Percentiles rank a stretch among this genome's conserved stretches.
Evolutionary conservation across 1,140 invertebrate genomes (phyloP).

Genomic region (Trypoxylus dichotomus): DNA sequence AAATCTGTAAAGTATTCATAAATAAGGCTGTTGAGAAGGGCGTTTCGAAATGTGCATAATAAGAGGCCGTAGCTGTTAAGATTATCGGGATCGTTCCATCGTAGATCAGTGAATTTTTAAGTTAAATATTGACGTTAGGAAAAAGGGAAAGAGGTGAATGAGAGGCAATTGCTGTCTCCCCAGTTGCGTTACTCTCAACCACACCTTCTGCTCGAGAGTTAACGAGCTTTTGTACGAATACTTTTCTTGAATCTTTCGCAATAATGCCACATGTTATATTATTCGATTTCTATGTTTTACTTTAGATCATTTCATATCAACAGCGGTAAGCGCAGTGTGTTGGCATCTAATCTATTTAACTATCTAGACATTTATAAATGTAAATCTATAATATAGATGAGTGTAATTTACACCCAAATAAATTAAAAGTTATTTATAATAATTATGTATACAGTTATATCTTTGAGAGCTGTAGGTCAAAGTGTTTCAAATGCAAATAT

Average conservation of each 20-base stretch:
- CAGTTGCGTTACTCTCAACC: background rate
- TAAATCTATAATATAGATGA: too few species aligned
- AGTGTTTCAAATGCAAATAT: too few species aligned
- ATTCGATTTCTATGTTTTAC: background rate
- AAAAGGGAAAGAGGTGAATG: background rate
- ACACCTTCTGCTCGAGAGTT: background rate
- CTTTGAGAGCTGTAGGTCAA: too few species aligned
- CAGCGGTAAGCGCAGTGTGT: too few species aligned
- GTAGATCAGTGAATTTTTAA: background rate
- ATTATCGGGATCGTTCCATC: background rate
- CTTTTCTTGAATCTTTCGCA: background rate
- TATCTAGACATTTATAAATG: too few species aligned
- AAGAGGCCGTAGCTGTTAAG: background rate
- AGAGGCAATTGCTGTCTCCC: background rate
- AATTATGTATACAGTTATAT: too few species aligned
- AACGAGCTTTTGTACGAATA: background rate
- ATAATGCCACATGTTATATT: background rate
- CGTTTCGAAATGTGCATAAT: background rate
- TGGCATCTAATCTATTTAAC: too few species aligned
- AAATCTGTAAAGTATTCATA: background rate
- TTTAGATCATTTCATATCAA: too few species aligned
- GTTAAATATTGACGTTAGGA: background rate
- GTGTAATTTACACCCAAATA: too few species aligned
- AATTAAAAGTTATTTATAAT: too few species aligned
- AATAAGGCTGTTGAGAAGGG: background rate